phyloP scores from a whole-genome alignment of 2,888 invertebrate genomes.

The Nomada fabriciana region DNA sequence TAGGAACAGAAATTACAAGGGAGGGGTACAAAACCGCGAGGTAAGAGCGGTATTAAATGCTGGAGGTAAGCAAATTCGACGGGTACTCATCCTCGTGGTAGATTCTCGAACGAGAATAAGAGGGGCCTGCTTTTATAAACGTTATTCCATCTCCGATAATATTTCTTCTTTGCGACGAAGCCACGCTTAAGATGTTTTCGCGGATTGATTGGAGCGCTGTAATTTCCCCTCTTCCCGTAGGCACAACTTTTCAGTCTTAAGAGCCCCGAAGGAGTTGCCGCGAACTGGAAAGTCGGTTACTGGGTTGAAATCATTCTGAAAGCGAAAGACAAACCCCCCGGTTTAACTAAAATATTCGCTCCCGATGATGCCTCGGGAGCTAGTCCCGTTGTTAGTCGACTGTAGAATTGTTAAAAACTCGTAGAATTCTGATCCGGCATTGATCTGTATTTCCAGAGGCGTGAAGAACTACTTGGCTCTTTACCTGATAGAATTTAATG shows the following conservation, averaged over 20 bases:
- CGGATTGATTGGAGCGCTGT: conserved; percentile 53
- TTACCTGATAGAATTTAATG: no score
- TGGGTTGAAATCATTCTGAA: conserved; percentile 62
- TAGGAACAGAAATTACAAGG: background rate
- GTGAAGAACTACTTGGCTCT: background rate
- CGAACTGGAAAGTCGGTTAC: conserved; percentile 69
- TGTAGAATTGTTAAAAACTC: background rate
- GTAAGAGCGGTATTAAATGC: background rate
- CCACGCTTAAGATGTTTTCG: conserved; percentile 54
- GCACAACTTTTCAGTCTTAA: conserved; percentile 61
- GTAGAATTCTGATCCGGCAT: background rate
- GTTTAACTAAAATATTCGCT: conserved; percentile 40
- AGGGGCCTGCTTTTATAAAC: conserved; percentile 37
- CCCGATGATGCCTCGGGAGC: background rate
- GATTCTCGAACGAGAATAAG: conserved; percentile 15
- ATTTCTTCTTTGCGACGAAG: conserved; percentile 41
- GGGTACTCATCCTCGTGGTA: background rate
- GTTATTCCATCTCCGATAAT: conserved; percentile 54
- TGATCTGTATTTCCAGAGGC: background rate
- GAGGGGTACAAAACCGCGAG: background rate
- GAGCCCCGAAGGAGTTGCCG: conserved; percentile 55
- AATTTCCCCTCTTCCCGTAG: conserved; percentile 52
- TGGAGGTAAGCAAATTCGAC: conserved; percentile 8
- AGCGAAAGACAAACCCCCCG: conserved; percentile 58
- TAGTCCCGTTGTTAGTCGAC: background rate